These are phyloP conservation scores for Hypomecis atomaria DNA, from an alignment of 2,888 invertebrate species.

Conservation along the genomic window DNA sequence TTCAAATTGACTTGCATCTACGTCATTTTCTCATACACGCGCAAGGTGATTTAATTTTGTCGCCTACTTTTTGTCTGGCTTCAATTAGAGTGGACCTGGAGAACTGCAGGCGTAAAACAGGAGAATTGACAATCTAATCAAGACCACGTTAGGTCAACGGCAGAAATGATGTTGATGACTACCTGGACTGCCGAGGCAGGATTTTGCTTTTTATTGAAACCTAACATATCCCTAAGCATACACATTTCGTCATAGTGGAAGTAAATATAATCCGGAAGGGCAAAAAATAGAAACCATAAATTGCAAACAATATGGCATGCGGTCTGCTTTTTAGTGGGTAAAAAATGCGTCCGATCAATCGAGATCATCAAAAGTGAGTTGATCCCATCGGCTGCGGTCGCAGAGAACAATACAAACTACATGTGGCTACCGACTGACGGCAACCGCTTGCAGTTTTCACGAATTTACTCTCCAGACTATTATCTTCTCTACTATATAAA, in stretches of 20 bases:
- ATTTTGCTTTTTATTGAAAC: conserved; percentile 21
- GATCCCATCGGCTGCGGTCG: conserved; percentile 70
- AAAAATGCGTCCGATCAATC: conserved; percentile 70
- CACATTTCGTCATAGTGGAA: conserved; percentile 21
- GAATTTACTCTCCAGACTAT: conserved; percentile 33
- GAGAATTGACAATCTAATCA: too few relatives aligned
- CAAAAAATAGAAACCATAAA: conserved; percentile 74
- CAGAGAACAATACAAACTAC: conserved; percentile 73
- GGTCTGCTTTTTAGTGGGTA: conserved; percentile 58
- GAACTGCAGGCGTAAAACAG: too few relatives aligned
- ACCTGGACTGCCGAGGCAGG: background rate
- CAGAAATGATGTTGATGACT: background rate
- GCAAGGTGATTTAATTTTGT: background rate
- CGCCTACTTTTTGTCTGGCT: background rate
- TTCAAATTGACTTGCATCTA: conserved; percentile 13
- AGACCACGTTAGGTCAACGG: too few relatives aligned
- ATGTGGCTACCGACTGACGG: conserved; percentile 81
- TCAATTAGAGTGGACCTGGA: background rate
- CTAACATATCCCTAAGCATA: conserved; percentile 25
- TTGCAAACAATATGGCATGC: conserved; percentile 72
- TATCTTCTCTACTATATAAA: conserved; percentile 42
- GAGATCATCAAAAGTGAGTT: conserved; percentile 67
- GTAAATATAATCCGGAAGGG: conserved; percentile 65
- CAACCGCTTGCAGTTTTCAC: conserved; percentile 54
- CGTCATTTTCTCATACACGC: conserved; percentile 8